These are phyloP conservation scores for Ctenoplectra terminalis DNA, from an alignment of 1,140 invertebrate species.

Conservation along the genomic window DNA sequence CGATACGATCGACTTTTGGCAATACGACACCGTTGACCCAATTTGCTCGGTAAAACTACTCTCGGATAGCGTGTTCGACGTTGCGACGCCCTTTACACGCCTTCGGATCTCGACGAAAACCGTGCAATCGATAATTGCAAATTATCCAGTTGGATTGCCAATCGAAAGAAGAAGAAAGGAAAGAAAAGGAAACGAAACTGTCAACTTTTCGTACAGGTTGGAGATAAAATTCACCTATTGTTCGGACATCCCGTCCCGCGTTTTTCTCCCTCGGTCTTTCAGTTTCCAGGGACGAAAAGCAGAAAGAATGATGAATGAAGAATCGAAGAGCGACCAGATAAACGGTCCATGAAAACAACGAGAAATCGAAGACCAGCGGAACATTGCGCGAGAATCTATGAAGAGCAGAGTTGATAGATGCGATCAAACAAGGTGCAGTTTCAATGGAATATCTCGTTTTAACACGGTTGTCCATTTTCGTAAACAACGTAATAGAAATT, in stretches of 20 bases:
- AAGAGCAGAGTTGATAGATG: background rate
- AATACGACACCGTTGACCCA: conserved; percentile 17
- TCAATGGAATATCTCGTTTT: background rate
- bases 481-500: background rate
- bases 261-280: conserved; percentile 3
- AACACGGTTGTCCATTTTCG: background rate
- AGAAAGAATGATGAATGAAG: background rate
- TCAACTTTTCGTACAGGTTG: conserved; percentile 2
- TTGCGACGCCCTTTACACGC: background rate
- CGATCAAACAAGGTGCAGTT: background rate
- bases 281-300: background rate
- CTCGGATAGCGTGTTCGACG: conserved; percentile 17
- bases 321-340: background rate
- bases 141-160: background rate
- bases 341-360: conserved; percentile 8
- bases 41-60: conserved; percentile 4
- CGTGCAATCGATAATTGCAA: conserved; percentile 25
- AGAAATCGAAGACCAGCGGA: conserved; percentile 14
- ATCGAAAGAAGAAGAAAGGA: background rate
- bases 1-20: background rate
- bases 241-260: conserved; percentile 12
- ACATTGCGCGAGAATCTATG: background rate
- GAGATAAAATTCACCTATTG: conserved; percentile 36
- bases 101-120: conserved; percentile 7
- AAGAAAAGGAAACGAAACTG: background rate